Evolutionary conservation across 2,797 vertebrate genomes (phyloP), one percentile per base, ranked within the genome.

Genomic region (Cyclura pinguis): DNA sequence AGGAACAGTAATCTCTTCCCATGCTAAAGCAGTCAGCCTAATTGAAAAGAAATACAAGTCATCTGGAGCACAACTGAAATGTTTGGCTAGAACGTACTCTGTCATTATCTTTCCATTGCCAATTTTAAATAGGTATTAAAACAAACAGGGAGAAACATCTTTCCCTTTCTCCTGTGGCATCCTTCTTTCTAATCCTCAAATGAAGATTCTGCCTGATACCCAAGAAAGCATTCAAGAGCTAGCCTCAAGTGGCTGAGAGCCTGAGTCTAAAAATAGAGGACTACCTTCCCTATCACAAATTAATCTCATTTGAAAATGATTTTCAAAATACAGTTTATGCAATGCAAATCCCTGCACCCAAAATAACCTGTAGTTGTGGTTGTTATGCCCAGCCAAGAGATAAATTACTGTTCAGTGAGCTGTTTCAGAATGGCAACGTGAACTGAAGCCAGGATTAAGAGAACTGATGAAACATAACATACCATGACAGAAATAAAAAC

Each of bases 231-330:
- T 92, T 96, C 93, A 87, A 96, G 89, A 77, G 1, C 69, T 87
- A 88, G 64, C 84, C 91, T 95, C 87, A 84, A 93, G 91, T 91
- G 91, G 94, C 90, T 95, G 93, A 90, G 95, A 96, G 93, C 92
- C 90, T 82, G 92, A 80, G 91, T 92, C 94, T 94, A 95, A 96
- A 97, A 96, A 96, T 96, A 95, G 94, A 92, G 89, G 85, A 93
- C 95, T 96, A 91, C 85, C 95, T 96, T 96, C 88, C 82, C 86
- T 95, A 93, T 96, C 90, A 35, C 92, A 94, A 96, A 97, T 95
- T 96, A 96, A 97, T 97, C 95, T 96, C 90, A 96, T 96, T 96
- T 96, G 91, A 92, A 96, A 96, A 96, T 95, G 52, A 95, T 95
- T 96, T 96, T 90, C 62, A 94, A 96, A 96, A 96, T 93, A 93